These are phyloP conservation scores for Myiotriccus ornatus DNA, from an alignment of 2,797 vertebrate species.

Conservation along the genomic window DNA sequence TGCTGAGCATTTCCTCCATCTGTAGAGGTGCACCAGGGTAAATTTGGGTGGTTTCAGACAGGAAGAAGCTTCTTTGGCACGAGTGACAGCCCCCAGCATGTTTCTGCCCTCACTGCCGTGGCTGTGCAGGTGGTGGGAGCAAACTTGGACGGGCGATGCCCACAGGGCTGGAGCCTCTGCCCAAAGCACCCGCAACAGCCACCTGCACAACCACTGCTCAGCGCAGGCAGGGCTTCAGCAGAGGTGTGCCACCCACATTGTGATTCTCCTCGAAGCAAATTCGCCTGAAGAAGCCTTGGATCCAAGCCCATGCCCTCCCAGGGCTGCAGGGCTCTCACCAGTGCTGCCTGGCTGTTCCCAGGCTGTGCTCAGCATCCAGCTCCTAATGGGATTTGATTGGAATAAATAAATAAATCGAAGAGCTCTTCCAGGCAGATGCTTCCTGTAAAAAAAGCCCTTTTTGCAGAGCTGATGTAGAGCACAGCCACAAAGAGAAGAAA, in stretches of 20 bases:
- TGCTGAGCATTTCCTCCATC: not conserved
- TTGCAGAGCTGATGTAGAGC: not conserved
- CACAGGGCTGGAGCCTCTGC: not conserved
- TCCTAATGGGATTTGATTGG: not conserved
- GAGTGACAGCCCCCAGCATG: not conserved
- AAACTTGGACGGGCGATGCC: rapidly evolving
- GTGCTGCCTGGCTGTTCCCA: not conserved
- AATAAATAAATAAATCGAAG: not conserved
- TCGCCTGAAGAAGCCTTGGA: not conserved
- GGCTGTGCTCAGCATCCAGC: not conserved
- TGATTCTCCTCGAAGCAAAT: rapidly evolving
- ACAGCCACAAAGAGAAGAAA: not conserved
- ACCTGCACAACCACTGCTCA: not conserved
- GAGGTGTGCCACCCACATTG: rapidly evolving
- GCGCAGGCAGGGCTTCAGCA: not conserved
- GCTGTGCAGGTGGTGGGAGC: not conserved
- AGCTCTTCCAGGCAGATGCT: not conserved
- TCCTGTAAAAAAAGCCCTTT: not conserved
- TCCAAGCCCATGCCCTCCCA: not conserved
- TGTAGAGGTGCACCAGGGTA: not conserved
- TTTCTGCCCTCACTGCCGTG: not conserved
- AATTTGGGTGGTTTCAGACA: not conserved
- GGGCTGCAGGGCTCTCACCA: not conserved
- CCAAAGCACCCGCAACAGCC: not conserved
- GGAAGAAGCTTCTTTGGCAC: not conserved